These are phyloP conservation scores for Telmatochromis sp. DNA, from an alignment of 2,113 vertebrate species.

Conservation along the genomic window DNA sequence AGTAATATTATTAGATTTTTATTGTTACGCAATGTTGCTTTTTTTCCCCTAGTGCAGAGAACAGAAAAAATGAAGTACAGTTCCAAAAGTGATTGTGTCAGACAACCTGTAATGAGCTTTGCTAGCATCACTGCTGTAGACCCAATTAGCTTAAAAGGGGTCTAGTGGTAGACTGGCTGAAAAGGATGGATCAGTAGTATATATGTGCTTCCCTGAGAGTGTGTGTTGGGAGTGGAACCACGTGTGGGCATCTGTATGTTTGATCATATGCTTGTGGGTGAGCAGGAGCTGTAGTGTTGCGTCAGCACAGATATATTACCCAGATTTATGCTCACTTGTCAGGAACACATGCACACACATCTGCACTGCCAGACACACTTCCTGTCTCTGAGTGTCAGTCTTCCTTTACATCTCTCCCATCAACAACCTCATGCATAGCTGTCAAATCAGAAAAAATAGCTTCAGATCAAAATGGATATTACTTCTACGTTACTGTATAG, in stretches of 20 bases:
- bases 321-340: constrained; percentile 31
- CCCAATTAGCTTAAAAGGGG: constrained; percentile 57
- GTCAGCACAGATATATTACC: constrained; percentile 42
- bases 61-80: background rate
- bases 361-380: background rate
- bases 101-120: constrained; percentile 20
- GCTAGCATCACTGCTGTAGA: constrained; percentile 7
- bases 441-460: background rate
- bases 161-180: background rate
- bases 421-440: background rate
- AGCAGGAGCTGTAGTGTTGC: constrained; percentile 2
- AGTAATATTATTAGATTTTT: no score
- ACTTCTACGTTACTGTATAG: background rate
- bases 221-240: background rate
- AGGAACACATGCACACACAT: background rate
- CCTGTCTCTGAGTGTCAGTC: background rate
- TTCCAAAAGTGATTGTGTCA: background rate
- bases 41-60: rapidly evolving
- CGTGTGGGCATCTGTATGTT: background rate
- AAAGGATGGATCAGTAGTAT: constrained; percentile 15
- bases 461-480: background rate
- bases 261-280: background rate
- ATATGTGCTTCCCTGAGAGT: background rate
- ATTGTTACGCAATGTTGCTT: background rate
- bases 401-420: background rate